Evolutionary conservation across 37 sponge, comb jelly and placozoan genomes (phyloP), one percentile per base, ranked within the genome.

Genomic region (Spongilla lacustris): DNA sequence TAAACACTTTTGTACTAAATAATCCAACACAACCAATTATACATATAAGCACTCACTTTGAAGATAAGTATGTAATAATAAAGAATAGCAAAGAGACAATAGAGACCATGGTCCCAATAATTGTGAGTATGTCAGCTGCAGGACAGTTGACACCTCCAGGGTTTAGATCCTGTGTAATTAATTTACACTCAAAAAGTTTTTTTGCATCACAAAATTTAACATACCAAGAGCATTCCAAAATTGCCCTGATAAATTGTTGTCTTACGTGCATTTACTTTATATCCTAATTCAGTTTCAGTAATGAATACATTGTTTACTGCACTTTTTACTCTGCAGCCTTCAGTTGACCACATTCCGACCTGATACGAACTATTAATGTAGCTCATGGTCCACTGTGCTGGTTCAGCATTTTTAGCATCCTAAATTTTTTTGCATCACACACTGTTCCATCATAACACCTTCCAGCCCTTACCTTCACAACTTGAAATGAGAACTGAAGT

Each of bases 391-490:
- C 81, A 84, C 66, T 66, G 85, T 14, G 93, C 94, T 27, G 76
- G 91, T 4, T 76, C 32, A 21, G 91, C 93, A 81, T 76, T 88
- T 3, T 85, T 91, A 25, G 96, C 94, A 76, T 93, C 90, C 96
- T 96, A 71, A 0, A 81, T 34, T 46, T 22, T 75, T 24, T 76
- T 1, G 46, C 35, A 26, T 26, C 41, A 50, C 27, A 50, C 80
- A 27, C 11, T n/a, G n/a, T n/a, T n/a, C n/a, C n/a, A n/a, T n/a
- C n/a, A n/a, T 23, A 38, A 19, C 35, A 2, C 8, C 17, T 26
- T 49, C 8, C 76, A 75, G 49, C 78, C 37, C 46, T 35, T 13
- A 37, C 58, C 58, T 58, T 58, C 4, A 58, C 27, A 24, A 58
- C 58, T 58, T 58, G 58, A 17, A 58, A 58, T 58, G 58, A 58